phyloP scores from a whole-genome alignment of 2,888 invertebrate genomes.

The Vanessa cardui region DNA sequence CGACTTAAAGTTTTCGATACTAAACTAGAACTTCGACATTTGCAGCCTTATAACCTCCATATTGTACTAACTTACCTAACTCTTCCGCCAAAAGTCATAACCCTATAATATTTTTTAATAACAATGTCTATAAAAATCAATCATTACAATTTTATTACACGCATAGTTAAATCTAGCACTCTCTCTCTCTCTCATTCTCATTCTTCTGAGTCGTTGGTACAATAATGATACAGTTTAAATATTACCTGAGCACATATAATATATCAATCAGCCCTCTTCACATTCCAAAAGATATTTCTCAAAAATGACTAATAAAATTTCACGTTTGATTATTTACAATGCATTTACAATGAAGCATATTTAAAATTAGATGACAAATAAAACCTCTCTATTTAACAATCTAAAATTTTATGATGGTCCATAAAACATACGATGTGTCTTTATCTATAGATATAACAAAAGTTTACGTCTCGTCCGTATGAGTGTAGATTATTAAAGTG shows the following conservation, averaged over 20 bases:
- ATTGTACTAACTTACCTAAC: no score
- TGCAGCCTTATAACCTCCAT: no score
- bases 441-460: not conserved
- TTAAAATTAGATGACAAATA: slow-evolving; percentile 36
- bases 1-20: no score
- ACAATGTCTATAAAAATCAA: no score
- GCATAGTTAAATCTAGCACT: no score
- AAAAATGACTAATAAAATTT: slow-evolving; percentile 24
- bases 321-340: slow-evolving; percentile 37
- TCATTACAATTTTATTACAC: no score
- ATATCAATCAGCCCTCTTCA: slow-evolving; percentile 10
- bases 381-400: slow-evolving; percentile 49
- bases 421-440: slow-evolving; percentile 50
- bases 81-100: no score
- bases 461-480: not conserved
- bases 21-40: no score
- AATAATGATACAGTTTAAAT: not conserved
- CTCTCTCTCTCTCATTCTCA: no score
- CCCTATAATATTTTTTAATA: no score
- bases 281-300: slow-evolving; percentile 11
- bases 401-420: slow-evolving; percentile 55
- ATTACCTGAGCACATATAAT: not conserved
- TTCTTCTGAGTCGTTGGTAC: not conserved
- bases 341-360: slow-evolving; percentile 29
- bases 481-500: not conserved